phyloP scores from a whole-genome alignment of 2,888 invertebrate genomes.

The Sympetrum striolatum region DNA sequence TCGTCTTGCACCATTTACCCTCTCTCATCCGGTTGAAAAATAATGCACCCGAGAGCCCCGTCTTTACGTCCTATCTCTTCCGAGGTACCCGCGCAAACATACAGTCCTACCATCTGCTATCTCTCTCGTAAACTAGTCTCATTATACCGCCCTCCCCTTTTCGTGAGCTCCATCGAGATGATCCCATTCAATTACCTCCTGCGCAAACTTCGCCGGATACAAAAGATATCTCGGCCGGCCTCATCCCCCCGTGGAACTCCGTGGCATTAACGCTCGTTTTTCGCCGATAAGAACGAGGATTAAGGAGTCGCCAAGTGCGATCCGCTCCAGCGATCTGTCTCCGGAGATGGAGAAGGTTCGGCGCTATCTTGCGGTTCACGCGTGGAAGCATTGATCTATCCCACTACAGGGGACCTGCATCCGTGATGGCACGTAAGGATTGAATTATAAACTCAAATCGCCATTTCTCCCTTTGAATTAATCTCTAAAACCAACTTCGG shows the following conservation, averaged over 20 bases:
- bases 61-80: not conserved
- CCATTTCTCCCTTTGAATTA: too few species aligned
- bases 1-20: conserved; percentile 23
- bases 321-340: not conserved
- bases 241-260: not conserved
- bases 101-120: not conserved
- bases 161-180: not conserved
- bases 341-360: not conserved
- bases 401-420: not conserved
- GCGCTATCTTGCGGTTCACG: not conserved
- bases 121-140: not conserved
- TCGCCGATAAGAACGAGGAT: not conserved
- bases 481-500: too few species aligned
- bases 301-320: not conserved
- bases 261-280: not conserved
- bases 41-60: not conserved
- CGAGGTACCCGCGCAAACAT: not conserved
- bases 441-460: too few species aligned
- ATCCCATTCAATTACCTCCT: not conserved
- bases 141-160: not conserved
- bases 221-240: not conserved
- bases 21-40: not conserved
- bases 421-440: too few species aligned
- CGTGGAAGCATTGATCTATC: not conserved
- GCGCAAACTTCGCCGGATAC: not conserved